Percentiles rank a stretch among this genome's conserved stretches.
Conservation (phyloP, 2,797 vertebrate genomes). For the Helicolenus hilgendorfi region DNA sequence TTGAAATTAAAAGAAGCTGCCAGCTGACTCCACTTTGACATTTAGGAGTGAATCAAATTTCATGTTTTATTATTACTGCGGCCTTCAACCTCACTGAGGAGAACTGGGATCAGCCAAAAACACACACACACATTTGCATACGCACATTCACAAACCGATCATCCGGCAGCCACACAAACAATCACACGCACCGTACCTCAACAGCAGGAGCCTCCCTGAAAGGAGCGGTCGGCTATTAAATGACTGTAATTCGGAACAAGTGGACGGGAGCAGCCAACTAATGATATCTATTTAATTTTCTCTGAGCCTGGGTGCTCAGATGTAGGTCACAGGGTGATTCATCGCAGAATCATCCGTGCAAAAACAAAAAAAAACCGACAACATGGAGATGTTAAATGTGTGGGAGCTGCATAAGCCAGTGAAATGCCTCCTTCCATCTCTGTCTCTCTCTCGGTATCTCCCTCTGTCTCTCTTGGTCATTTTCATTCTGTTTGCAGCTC, state of each 20-base stretch:
- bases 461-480: conserved; percentile 75
- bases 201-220: conserved; percentile 14
- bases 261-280: conserved; percentile 46
- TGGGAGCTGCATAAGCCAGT: conserved; percentile 51
- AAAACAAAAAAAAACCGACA: conserved; percentile 61
- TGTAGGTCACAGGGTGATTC: conserved; percentile 81
- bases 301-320: conserved; percentile 51
- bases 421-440: conserved; percentile 50
- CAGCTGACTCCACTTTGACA: conserved; percentile 9
- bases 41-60: conserved; percentile 9
- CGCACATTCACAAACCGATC: neutral
- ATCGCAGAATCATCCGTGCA: conserved; percentile 57
- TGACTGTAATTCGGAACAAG: conserved; percentile 58
- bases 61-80: neutral
- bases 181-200: neutral
- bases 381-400: conserved; percentile 52
- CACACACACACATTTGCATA: neutral
- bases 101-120: neutral
- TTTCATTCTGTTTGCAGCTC: conserved; percentile 78
- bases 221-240: conserved; percentile 41
- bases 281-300: conserved; percentile 71
- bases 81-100: neutral
- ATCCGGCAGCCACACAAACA: neutral
- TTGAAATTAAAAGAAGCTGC: neutral
- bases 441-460: conserved; percentile 34